Base-by-base conservation (phyloP, 2,113 vertebrate species). In the Myotis yumanensis region DNA sequence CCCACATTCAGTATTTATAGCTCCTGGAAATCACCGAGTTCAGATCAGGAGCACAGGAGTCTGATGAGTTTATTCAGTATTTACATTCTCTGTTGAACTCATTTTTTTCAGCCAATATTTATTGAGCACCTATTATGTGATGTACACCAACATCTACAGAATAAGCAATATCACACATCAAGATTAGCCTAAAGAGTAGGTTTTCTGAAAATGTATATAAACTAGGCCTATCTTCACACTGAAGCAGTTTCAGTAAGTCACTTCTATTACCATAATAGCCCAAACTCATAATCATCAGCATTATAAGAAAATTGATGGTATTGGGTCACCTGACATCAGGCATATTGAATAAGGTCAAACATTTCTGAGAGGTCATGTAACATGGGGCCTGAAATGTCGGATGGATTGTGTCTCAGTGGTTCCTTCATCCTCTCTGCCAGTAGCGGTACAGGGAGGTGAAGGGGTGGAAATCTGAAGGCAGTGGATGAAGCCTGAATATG, bases 291-390 rank as follows among this genome's bases (percentile, higher is more conserved):
- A 85, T 82, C 72, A 52, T 37, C 40, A 95, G 3, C 7, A 79
- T 48, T 80, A 35, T n/a, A 81, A 91, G 51, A 37, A 93, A 91
- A 83, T 73, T 64, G 80, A 93, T 69, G 40, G 85, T 93, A 92
- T 43, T 4, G 20, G 32, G 35, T 54, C 43, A 89, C 46, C 86
- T 81, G 22, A 82, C 68, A n/a, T 89, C 54, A 59, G 43, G 68
- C 25, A 35, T 51, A 40, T 90, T 92, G 59, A 90, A 52, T 81
- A 90, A 94, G 28, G 15, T 92, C 80, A 81, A 82, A 87, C 12
- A 75, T 68, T 88, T 81, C 84, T 81, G 25, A 94, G 73, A 93
- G 4, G 10, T 75, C 52, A 89, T 23, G 2, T 76, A 80, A 72
- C 40, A 51, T 7, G 73, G n/a, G 8, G 22, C 46, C 64, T 75